Evolutionary conservation across 2,797 vertebrate species (phyloP).

Genomic region (Darevskia nairensis): DNA sequence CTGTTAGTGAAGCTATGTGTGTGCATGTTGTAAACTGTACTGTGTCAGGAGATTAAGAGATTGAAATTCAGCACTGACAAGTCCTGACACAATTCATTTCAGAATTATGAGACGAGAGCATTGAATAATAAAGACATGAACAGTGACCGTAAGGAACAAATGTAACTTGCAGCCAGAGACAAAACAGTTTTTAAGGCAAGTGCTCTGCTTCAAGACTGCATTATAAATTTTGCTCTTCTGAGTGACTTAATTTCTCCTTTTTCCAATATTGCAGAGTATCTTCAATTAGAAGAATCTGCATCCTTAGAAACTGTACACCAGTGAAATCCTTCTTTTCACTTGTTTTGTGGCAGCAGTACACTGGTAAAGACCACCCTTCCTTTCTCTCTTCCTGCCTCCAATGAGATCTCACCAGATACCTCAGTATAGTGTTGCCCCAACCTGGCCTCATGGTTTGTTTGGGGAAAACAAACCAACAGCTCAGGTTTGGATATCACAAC

Average conservation of each 20-base stretch:
- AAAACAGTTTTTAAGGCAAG: constrained; percentile 57
- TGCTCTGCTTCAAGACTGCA: constrained; percentile 44
- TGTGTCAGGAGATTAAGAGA: constrained; percentile 40
- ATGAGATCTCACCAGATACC: background rate
- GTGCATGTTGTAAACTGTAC: constrained; percentile 19
- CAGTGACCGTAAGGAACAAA: constrained; percentile 63
- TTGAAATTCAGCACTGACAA: constrained; percentile 56
- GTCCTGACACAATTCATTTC: constrained; percentile 54
- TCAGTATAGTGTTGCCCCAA: background rate
- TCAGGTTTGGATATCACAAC: too few relatives aligned
- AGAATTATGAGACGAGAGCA: constrained; percentile 56
- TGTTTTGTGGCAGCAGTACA: background rate
- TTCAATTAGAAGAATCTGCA: constrained; percentile 49
- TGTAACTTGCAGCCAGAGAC: constrained; percentile 58
- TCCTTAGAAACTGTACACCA: constrained; percentile 2
- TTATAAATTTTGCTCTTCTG: constrained; percentile 49
- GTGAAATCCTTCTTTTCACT: background rate
- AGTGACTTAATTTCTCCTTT: constrained; percentile 39
- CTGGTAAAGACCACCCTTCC: background rate
- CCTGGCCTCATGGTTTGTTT: too few relatives aligned
- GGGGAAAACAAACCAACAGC: too few relatives aligned
- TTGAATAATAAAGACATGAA: constrained; percentile 66
- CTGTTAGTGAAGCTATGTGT: constrained; percentile 7
- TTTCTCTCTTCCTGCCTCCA: background rate
- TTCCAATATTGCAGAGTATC: constrained; percentile 44